Percentiles rank a stretch among this genome's conserved stretches.
These are phyloP conservation scores for Enteromius fasciolatus DNA, from an alignment of 2,797 vertebrate genomes.

Conservation along the genomic window DNA sequence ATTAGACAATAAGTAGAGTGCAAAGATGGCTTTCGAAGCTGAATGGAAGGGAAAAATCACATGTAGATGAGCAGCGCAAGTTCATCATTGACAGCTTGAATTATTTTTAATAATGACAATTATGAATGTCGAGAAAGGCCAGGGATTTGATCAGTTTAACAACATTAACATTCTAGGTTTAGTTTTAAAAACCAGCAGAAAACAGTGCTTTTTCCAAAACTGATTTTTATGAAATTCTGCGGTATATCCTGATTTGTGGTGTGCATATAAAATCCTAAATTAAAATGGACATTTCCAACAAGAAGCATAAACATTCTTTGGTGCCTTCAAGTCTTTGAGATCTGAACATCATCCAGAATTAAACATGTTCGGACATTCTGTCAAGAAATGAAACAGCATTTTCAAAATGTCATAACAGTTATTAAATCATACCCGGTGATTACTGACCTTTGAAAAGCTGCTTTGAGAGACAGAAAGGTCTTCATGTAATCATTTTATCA, in stretches of 20 bases:
- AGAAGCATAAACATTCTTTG: conserved; percentile 25
- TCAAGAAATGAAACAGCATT: background rate
- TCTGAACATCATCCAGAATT: conserved; percentile 10
- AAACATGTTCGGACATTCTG: background rate
- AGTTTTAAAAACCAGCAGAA: background rate
- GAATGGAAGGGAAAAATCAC: background rate
- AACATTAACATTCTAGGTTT: conserved; percentile 9
- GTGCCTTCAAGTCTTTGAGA: conserved; percentile 2
- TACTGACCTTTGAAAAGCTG: conserved; percentile 11
- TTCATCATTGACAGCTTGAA: conserved; percentile 16
- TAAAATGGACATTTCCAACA: background rate
- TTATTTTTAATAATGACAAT: conserved; percentile 3
- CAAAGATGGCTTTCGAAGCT: conserved; percentile 18
- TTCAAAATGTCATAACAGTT: background rate
- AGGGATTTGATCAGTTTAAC: conserved; percentile 2
- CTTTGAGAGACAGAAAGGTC: conserved; percentile 6
- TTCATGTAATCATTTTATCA: background rate
- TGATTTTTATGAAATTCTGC: background rate
- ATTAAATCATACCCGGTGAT: background rate
- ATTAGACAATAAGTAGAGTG: background rate
- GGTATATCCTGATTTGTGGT: background rate
- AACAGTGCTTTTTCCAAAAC: background rate
- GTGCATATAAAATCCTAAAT: conserved; percentile 1
- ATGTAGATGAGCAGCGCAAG: background rate
- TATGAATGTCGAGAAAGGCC: background rate